A percentile compares a stretch with the other conserved stretches of the same genome.
Evolutionary conservation across 2,888 invertebrate species (phyloP).

Genomic region (Tachina lurida): DNA sequence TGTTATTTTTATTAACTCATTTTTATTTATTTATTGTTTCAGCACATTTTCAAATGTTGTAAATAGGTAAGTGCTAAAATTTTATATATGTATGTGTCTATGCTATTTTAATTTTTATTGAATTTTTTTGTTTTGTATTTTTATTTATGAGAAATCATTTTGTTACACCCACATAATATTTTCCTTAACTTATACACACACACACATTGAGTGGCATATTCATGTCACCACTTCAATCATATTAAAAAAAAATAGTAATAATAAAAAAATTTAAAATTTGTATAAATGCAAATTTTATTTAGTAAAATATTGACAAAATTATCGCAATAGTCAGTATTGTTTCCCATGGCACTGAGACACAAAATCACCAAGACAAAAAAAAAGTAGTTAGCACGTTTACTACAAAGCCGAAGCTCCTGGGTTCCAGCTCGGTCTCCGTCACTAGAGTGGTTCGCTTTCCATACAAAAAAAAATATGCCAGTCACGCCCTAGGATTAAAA

Average conservation of each 20-base stretch:
- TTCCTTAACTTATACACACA: neutral
- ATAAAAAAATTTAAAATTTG: neutral
- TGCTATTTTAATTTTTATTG: neutral
- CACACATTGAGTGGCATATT: neutral
- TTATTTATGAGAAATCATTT: slow-evolving; percentile 3
- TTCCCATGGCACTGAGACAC: too few species aligned
- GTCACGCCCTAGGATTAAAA: too few species aligned
- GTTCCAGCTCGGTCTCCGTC: too few species aligned
- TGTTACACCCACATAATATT: slow-evolving; percentile 20
- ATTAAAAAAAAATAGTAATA: neutral
- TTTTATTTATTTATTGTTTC: slow-evolving; percentile 8
- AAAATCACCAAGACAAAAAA: too few species aligned
- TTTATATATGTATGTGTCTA: neutral
- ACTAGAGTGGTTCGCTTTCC: too few species aligned
- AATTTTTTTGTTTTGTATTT: slow-evolving; percentile 9
- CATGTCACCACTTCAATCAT: slow-evolving; percentile 1
- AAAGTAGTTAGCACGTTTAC: too few species aligned
- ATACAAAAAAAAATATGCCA: too few species aligned
- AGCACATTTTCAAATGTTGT: neutral
- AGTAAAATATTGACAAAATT: too few species aligned
- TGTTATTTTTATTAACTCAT: slow-evolving; percentile 30
- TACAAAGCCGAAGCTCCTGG: too few species aligned
- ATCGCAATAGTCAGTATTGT: too few species aligned
- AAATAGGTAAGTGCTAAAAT: slow-evolving; percentile 24
- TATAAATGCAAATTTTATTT: too few species aligned